Percentiles rank a stretch among this genome's conserved stretches.
These are phyloP conservation scores for Peribatodes rhomboidaria DNA, from an alignment of 2,888 invertebrate species.

Conservation along the genomic window DNA sequence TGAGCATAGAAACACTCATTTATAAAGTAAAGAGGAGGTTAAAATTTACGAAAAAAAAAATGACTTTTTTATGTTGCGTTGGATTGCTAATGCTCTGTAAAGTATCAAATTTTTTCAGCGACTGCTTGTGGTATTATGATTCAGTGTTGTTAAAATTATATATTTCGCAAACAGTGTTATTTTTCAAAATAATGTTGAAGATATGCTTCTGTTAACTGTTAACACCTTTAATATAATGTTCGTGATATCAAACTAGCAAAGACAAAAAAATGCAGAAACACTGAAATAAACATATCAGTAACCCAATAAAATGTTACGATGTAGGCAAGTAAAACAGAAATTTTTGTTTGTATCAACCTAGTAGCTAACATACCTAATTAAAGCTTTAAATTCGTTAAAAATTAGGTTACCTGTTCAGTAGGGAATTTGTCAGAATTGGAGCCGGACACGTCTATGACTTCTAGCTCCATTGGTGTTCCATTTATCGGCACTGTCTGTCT, in stretches of 20 bases:
- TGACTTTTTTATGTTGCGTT: constrained; percentile 22
- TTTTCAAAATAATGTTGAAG: neutral
- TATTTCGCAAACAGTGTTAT: constrained; percentile 2
- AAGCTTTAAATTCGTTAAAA: neutral
- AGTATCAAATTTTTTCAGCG: neutral
- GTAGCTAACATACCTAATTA: constrained; percentile 1
- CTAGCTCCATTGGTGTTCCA: constrained; percentile 90
- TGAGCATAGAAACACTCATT: constrained; percentile 16
- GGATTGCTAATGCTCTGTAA: constrained; percentile 2
- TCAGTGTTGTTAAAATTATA: neutral
- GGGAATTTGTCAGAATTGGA: constrained; percentile 89
- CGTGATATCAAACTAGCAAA: neutral
- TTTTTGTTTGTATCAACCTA: constrained; percentile 16
- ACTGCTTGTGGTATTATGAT: constrained; percentile 14
- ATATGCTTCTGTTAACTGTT: neutral
- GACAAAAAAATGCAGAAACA: neutral
- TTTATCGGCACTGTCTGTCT: constrained; percentile 91
- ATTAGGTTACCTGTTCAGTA: constrained; percentile 82
- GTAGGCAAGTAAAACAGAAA: neutral
- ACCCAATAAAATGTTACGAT: constrained; percentile 19
- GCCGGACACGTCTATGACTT: constrained; percentile 93
- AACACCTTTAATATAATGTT: neutral
- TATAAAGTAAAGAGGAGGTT: constrained; percentile 54
- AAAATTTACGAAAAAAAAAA: constrained; percentile 41
- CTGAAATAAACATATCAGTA: constrained; percentile 13